A percentile compares a stretch with the other conserved stretches of the same genome.
Evolutionary conservation across 2,113 vertebrate species (phyloP).

Genomic region (Clinocottus analis): DNA sequence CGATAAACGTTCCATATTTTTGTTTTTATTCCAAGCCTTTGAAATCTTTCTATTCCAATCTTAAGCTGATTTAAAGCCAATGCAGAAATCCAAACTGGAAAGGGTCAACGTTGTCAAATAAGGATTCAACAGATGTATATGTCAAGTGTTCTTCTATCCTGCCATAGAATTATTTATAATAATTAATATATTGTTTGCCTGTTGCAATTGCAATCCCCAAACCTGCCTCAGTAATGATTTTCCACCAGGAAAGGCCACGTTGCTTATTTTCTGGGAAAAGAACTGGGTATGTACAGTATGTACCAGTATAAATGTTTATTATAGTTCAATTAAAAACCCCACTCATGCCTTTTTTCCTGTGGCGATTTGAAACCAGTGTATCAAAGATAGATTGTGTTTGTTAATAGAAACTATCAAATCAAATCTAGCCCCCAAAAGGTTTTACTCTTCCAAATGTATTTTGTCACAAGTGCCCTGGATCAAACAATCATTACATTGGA

Average conservation of each 20-base stretch:
- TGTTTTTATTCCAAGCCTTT: conserved; percentile 28
- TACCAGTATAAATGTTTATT: conserved; percentile 45
- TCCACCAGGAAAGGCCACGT: conserved; percentile 35
- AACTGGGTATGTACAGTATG: conserved; percentile 52
- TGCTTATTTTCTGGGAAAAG: conserved; percentile 37
- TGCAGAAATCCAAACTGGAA: conserved; percentile 27
- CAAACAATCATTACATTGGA: conserved; percentile 55
- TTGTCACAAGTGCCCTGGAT: conserved; percentile 82
- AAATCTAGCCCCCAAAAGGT: conserved; percentile 67
- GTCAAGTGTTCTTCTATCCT: conserved; percentile 39
- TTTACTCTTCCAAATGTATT: conserved; percentile 66
- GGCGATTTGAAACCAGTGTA: conserved; percentile 31
- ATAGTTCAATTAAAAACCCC: conserved; percentile 22
- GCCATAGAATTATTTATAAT: conserved; percentile 51
- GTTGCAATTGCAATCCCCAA: conserved; percentile 31
- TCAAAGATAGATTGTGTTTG: conserved; percentile 47
- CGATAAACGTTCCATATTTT: not conserved
- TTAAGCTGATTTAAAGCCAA: conserved; percentile 7
- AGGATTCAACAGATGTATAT: conserved; percentile 2
- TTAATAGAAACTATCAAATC: conserved; percentile 41
- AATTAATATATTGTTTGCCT: conserved; percentile 41
- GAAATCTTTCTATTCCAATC: conserved; percentile 2
- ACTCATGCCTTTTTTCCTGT: conserved; percentile 45
- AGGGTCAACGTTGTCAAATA: conserved; percentile 39
- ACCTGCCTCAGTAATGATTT: conserved; percentile 56